phyloP scores from a whole-genome alignment of 2,888 invertebrate species.

The Archips crataeganus region DNA sequence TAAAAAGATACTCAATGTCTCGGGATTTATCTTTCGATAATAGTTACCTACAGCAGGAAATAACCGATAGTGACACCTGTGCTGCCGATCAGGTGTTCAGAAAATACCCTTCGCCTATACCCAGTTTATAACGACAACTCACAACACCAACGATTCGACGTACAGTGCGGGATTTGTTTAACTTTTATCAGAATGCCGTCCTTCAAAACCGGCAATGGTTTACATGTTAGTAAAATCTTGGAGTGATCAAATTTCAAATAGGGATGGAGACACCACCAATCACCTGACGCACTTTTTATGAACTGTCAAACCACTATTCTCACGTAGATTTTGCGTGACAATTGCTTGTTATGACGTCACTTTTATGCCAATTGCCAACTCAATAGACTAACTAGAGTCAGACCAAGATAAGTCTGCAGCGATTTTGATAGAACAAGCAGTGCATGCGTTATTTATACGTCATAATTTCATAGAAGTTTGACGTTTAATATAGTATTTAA shows the following conservation, averaged over 20 bases:
- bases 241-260: not conserved
- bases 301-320: too few species aligned
- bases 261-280: too few species aligned
- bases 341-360: too few species aligned
- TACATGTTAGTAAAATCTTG: not conserved
- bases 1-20: conserved; percentile 42
- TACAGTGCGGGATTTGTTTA: conserved; percentile 47
- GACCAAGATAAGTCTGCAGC: too few species aligned
- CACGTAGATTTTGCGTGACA: too few species aligned
- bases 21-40: conserved; percentile 50
- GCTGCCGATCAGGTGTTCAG: conserved; percentile 66
- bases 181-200: not conserved
- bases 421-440: too few species aligned
- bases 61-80: conserved; percentile 60
- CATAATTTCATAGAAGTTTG: too few species aligned
- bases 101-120: conserved; percentile 49
- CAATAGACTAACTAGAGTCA: too few species aligned
- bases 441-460: too few species aligned
- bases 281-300: too few species aligned
- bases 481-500: too few species aligned
- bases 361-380: too few species aligned
- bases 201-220: not conserved
- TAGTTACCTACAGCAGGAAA: conserved; percentile 47
- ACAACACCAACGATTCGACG: conserved; percentile 5
- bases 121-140: conserved; percentile 20